Evolutionary conservation across 2,797 vertebrate genomes (phyloP).

Genomic region (Neosilurus mollespiculum): DNA sequence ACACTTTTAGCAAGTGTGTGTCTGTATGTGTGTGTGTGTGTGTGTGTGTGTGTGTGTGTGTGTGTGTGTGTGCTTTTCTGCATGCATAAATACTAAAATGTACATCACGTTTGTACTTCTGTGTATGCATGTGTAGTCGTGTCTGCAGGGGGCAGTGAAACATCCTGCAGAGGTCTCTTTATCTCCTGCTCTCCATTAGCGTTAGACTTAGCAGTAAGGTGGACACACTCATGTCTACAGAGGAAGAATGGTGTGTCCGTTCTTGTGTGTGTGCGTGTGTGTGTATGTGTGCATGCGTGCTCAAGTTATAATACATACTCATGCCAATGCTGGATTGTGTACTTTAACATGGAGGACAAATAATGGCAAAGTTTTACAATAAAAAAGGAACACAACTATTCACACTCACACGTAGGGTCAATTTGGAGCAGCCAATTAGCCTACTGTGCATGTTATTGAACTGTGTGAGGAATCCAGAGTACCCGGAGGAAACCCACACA

Average conservation of each 20-base stretch:
- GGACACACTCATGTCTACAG: constrained; percentile 27
- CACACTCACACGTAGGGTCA: no score
- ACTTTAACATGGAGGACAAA: constrained; percentile 49
- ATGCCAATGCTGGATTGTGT: constrained; percentile 2
- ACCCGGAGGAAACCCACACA: no score
- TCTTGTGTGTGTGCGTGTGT: no score
- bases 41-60: constrained; percentile 76
- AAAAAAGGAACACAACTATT: no score
- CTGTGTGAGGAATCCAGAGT: no score
- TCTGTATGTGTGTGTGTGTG: constrained; percentile 71
- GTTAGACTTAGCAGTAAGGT: constrained; percentile 41
- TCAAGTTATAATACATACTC: neutral
- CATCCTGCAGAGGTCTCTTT: neutral
- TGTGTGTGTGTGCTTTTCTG: constrained; percentile 81
- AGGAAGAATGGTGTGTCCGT: no score
- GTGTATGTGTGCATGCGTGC: neutral
- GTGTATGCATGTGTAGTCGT: neutral
- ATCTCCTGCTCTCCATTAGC: neutral
- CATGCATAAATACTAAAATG: constrained; percentile 81
- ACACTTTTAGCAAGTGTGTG: constrained; percentile 73
- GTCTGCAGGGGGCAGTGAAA: neutral
- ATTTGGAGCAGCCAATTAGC: no score
- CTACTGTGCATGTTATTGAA: no score
- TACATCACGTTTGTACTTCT: constrained; percentile 52
- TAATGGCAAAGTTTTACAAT: constrained; percentile 57